These are phyloP conservation scores for Sebastes vulpes DNA, from an alignment of 2,797 vertebrate species.

Conservation along the genomic window DNA sequence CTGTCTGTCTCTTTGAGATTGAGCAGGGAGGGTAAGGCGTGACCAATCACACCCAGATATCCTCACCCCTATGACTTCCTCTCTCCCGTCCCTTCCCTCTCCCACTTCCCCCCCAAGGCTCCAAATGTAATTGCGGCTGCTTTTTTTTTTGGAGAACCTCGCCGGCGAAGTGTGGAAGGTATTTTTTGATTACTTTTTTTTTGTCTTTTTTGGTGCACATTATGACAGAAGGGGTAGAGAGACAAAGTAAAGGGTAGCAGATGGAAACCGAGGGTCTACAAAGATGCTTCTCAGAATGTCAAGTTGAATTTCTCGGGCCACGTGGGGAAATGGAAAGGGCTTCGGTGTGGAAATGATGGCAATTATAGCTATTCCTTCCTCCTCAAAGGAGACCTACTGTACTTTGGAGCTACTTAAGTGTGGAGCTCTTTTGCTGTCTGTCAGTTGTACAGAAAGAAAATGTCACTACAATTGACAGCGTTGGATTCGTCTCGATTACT, in stretches of 20 bases:
- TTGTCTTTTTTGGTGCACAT: not conserved
- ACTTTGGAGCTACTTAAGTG: slow-evolving; percentile 47
- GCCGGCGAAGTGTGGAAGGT: not conserved
- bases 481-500: slow-evolving; percentile 42
- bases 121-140: slow-evolving; percentile 53
- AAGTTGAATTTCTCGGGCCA: slow-evolving; percentile 56
- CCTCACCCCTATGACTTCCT: slow-evolving; percentile 19
- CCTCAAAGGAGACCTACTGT: slow-evolving; percentile 47
- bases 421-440: slow-evolving; percentile 23
- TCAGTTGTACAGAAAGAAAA: slow-evolving; percentile 42
- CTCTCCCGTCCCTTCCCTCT: not conserved
- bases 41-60: slow-evolving; percentile 57
- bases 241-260: slow-evolving; percentile 45
- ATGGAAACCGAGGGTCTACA: slow-evolving; percentile 38
- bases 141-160: slow-evolving; percentile 33
- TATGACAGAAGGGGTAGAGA: slow-evolving; percentile 28
- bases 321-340: slow-evolving; percentile 46
- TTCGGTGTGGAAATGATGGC: slow-evolving; percentile 52
- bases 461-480: slow-evolving; percentile 25
- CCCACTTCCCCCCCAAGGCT: slow-evolving; percentile 15
- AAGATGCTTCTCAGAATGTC: slow-evolving; percentile 63
- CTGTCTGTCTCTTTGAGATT: slow-evolving; percentile 52
- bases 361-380: slow-evolving; percentile 42
- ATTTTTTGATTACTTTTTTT: slow-evolving; percentile 11
- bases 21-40: slow-evolving; percentile 40